phyloP scores from a whole-genome alignment of 2,113 vertebrate genomes.

The Echinops telfairi region DNA sequence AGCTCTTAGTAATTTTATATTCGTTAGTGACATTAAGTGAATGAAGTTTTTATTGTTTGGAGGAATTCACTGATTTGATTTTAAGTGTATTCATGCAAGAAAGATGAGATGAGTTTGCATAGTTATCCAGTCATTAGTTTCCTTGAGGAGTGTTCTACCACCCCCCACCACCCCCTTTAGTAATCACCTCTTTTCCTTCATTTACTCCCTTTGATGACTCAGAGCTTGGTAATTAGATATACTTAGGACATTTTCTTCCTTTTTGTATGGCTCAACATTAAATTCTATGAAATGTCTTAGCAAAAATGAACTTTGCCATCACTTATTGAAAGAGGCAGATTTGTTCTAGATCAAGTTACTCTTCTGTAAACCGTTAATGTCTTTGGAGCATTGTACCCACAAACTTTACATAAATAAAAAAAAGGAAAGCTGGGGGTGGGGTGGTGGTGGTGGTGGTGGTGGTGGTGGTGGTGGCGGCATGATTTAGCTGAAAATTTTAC shows the following conservation, averaged over 20 bases:
- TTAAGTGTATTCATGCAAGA: conserved; percentile 44
- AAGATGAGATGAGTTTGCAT: not conserved
- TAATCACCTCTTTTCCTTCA: not conserved
- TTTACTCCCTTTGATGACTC: not conserved
- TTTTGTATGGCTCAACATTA: conserved; percentile 4
- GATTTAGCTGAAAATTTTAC: not conserved
- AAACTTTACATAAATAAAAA: no score
- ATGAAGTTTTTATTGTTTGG: not conserved
- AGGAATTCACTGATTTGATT: not conserved
- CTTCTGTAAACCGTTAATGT: no score
- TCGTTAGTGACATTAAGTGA: conserved; percentile 11
- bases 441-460: no score
- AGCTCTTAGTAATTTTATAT: conserved; percentile 19
- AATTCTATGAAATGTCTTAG: conserved; percentile 7
- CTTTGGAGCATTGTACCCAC: no score
- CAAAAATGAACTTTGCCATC: not conserved
- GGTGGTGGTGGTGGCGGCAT: no score
- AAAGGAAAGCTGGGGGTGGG: no score
- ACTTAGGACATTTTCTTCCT: not conserved
- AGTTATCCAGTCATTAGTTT: not conserved
- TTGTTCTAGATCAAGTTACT: not conserved
- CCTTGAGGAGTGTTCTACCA: not conserved
- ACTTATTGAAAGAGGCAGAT: conserved; percentile 28
- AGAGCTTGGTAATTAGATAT: not conserved
- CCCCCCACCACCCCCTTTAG: not conserved